These are phyloP conservation scores for Synanthedon tipuliformis DNA, from an alignment of 2,888 invertebrate species.

Conservation along the genomic window DNA sequence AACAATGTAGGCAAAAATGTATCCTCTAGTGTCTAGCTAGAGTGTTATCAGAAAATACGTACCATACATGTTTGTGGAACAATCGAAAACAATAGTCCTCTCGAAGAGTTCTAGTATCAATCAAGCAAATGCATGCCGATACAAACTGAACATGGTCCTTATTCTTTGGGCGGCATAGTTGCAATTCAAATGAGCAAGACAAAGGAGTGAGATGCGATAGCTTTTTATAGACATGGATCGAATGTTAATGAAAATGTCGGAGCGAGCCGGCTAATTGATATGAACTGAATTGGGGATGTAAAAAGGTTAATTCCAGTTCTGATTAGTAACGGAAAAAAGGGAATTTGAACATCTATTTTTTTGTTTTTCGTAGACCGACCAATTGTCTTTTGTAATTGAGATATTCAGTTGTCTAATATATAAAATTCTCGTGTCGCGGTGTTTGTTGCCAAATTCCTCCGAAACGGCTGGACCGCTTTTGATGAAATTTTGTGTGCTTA, in stretches of 20 bases:
- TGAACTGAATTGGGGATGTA: slow-evolving; percentile 16
- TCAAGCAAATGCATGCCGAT: background rate
- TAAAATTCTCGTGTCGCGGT: too few relatives aligned
- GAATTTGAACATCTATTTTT: background rate
- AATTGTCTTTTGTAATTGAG: too few relatives aligned
- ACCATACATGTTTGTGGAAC: background rate
- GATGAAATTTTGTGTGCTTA: too few relatives aligned
- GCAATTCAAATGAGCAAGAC: background rate
- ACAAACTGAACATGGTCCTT: background rate
- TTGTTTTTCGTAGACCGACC: background rate
- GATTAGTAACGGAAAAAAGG: slow-evolving; percentile 7
- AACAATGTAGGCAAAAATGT: too few relatives aligned
- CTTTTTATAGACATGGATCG: background rate
- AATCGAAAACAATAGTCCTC: background rate
- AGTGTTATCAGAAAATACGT: background rate
- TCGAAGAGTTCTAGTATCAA: background rate
- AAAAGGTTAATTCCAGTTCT: slow-evolving; percentile 13
- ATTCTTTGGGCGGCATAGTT: background rate
- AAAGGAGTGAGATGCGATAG: background rate
- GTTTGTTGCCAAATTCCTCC: too few relatives aligned
- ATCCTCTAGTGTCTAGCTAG: too few relatives aligned
- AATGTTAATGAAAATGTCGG: background rate
- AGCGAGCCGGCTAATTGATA: slow-evolving; percentile 10
- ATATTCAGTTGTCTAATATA: too few relatives aligned
- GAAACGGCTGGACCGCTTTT: too few relatives aligned